Base-by-base conservation (phyloP, 2,888 invertebrate species). In the Acleris cristana region DNA sequence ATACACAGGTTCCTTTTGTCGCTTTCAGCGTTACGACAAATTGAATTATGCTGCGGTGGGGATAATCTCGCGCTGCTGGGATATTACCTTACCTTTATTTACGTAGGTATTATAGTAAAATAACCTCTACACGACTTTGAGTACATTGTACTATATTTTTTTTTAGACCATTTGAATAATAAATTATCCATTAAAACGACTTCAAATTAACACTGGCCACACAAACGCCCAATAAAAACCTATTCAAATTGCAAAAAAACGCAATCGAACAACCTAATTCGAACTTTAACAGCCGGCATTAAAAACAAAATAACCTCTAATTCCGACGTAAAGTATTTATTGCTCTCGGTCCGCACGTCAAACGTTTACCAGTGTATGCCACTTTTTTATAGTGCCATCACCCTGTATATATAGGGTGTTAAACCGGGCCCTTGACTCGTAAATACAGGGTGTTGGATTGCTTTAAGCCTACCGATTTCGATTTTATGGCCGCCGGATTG, bases 331-430 rank as follows among this genome's bases (percentile, higher is more conserved):
- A 61, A 57, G 61, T 52, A 73, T 81, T 81, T 80, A 80, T 74
- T 72, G 75, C 80, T 66, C 80, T 66, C 71, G 74, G 82, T 86
- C 87, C 82, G 82, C 82, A 82, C 81, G 82, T 87, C 84, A 88
- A 89, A 84, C 89, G 87, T 86, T 91, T 88, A 86, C 81, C 83
- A 84, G 87, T 86, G 87, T 83, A 87, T 82, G 81, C 80, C 81
- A 77, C 71, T 82, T 89, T 48, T 89, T 90, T 90, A 89, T 86
- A 77, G 85, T 82, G 79, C 81, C 83, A 87, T 87, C 84, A 82
- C 73, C 77, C 79, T 82, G 85, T 85, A 85, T 84, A 84, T 81
- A 67, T 30, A 79, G 82, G 83, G 79, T 80, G 86, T 84, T 76
- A 85, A 87, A 88, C 80, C 79, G 83, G 81, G 83, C 76, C 83